Evolutionary conservation across 2,888 invertebrate genomes (phyloP).

Genomic region (Pyralis farinalis): DNA sequence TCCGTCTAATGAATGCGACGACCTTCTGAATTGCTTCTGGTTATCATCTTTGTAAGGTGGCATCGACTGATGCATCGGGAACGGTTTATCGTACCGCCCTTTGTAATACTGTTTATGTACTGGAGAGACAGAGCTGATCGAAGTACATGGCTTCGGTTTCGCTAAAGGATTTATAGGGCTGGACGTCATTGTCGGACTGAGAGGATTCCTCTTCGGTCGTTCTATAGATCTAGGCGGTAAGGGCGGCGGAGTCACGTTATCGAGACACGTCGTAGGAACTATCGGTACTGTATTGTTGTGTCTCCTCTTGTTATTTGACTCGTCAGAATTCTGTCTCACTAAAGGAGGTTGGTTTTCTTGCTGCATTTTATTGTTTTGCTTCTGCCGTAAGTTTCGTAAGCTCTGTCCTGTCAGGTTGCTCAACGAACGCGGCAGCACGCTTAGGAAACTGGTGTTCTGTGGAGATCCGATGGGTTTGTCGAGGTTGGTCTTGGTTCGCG

Average conservation of each 20-base stretch:
- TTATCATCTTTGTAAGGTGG: constrained; percentile 43
- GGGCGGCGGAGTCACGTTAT: constrained; percentile 61
- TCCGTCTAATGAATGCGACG: constrained; percentile 65
- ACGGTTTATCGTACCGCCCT: constrained; percentile 30
- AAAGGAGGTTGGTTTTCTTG: constrained; percentile 47
- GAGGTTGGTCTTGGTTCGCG: constrained; percentile 24
- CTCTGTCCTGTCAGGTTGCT: constrained; percentile 74
- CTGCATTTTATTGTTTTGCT: constrained; percentile 34
- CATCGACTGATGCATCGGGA: constrained; percentile 56
- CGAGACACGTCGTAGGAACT: constrained; percentile 66
- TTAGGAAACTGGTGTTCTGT: constrained; percentile 57
- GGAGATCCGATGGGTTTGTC: constrained; percentile 30
- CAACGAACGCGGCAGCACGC: constrained; percentile 66
- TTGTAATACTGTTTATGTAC: constrained; percentile 38
- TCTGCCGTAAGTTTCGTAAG: constrained; percentile 51
- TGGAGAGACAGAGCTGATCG: constrained; percentile 20
- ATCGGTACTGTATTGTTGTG: constrained; percentile 62
- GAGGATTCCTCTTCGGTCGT: constrained; percentile 43
- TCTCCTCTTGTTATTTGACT: constrained; percentile 35
- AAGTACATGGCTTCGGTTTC: constrained; percentile 36
- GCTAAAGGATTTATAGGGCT: constrained; percentile 40
- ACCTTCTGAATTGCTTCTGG: constrained; percentile 42
- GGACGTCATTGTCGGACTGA: constrained; percentile 29
- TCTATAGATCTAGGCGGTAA: constrained; percentile 57
- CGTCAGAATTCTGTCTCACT: constrained; percentile 55